Base-by-base conservation (phyloP, 1,140 invertebrate genomes). In the Listronotus bonariensis region DNA sequence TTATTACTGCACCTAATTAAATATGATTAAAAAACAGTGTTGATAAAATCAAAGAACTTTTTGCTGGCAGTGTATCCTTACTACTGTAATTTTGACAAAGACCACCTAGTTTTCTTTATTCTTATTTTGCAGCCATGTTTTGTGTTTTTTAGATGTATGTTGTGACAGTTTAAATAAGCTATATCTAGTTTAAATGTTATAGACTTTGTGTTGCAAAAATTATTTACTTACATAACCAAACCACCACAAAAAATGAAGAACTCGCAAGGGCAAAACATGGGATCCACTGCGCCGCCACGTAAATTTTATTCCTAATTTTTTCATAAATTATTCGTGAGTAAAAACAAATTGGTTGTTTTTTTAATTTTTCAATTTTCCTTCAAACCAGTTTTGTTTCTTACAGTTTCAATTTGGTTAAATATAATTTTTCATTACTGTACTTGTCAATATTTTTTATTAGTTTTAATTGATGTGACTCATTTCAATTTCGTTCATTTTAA, bases 251-350 rank as follows among this genome's bases (percentile, higher is more conserved):
- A 20, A 26, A 42, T 52, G 48, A 26, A 52, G 11, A 49, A 61
- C 49, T 52, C 54, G 43, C 43, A 56, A 52, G 61, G 53, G 60
- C 46, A 41, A 38, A 31, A 63, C 60, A 54, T 61, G 51, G 67
- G 67, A 68, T 68, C 67, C 62, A 68, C 67, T 68, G 61, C 53
- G 58, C 43, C 34, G 64, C 45, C 56, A 36, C 40, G 54, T n/a
- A 64, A 48, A 42, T 36, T 40, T n/a, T 49, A 6, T 31, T 52
- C 26, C 48, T 38, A 52, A 61, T 41, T 18, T 12, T 38, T 14
- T 9, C 14, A 32, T 38, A 61, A 52, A 11, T 59, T 15, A 1
- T 41, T 51, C 11, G 58, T 43, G 49, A 61, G 46, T 61, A 61
- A 61, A 20, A n/a, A 36, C 15, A 54, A 38, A 41, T 12, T 40